Evolutionary conservation across 2,888 invertebrate species (phyloP), one percentile per base, ranked within the genome.

Genomic region (Acanthosoma haemorrhoidale): DNA sequence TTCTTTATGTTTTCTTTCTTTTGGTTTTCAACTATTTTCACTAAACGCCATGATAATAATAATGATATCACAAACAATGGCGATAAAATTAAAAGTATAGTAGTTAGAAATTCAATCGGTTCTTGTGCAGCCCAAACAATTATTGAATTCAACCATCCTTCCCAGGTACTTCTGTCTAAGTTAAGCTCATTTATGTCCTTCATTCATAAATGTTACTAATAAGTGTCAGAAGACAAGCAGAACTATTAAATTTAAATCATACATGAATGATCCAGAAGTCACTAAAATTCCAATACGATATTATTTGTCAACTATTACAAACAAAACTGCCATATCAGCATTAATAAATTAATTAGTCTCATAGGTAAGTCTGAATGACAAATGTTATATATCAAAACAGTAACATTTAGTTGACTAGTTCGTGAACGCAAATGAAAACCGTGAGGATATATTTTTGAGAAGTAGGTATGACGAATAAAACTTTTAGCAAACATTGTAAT

Each of bases 21-120:
- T 74, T 83, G 81, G 29, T 80, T 79, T 73, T 83, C 82, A 71
- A 84, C 80, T 70, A 82, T 80, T 75, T 82, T 82, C 3, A 83
- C 82, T 41, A 84, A 77, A 72, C 82, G 81, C 81, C 82, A 83
- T 2, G 83, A 83, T 16, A 84, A 76, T 58, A 82, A 76, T 32
- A 83, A 81, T 76, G 83, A 83, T 29, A 83, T 79, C 58, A 81
- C 77, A 74, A 84, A 82, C 67, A 84, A 78, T 16, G 84, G 84
- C 9, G 83, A 82, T 36, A 84, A 77, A 68, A 79, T 78, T 38
- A 84, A 76, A 15, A 84, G 77, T 11, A 84, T 80, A 76, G 82
- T 82, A 74, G 81, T 82, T 39, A 83, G 78, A 75, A 84, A 84
- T 70, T 81, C 79, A 79, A 78, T 76, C 4, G 80, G 79, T 59